phyloP scores from a whole-genome alignment of 2,797 vertebrate species.

The Loris lydekkerianus region DNA sequence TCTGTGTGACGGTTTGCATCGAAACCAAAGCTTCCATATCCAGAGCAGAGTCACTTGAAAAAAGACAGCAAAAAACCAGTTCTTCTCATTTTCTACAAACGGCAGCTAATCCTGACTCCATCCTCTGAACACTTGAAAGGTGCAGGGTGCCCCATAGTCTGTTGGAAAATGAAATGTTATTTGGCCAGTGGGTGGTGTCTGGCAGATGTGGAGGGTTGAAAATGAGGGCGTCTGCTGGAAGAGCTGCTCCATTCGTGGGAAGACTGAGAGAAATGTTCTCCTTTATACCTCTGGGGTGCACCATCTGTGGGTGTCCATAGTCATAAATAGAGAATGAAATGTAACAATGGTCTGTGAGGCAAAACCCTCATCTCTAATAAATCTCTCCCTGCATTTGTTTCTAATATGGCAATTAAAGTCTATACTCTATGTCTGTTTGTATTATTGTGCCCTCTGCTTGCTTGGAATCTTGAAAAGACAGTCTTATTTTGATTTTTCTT shows the following conservation, averaged over 20 bases:
- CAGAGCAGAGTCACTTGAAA: not conserved
- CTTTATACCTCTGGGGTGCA: not conserved
- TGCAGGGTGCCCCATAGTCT: not conserved
- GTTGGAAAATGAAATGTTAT: not conserved
- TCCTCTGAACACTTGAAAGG: not conserved
- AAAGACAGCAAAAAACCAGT: not conserved
- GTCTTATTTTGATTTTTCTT: constrained; percentile 38
- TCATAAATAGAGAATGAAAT: not conserved
- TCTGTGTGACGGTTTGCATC: not conserved
- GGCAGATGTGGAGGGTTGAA: not conserved
- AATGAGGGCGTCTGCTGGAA: not conserved
- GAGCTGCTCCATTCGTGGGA: not conserved
- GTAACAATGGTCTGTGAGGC: not conserved
- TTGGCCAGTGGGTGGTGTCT: not conserved
- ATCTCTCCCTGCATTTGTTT: not conserved
- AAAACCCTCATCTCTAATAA: not conserved
- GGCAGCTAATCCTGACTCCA: not conserved
- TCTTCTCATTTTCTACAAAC: constrained; percentile 29
- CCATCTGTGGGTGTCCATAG: not conserved
- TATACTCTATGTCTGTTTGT: not conserved
- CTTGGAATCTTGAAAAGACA: not conserved
- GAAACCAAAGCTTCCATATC: not conserved
- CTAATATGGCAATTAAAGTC: not conserved
- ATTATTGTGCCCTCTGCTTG: not conserved
- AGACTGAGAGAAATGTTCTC: not conserved